Conservation (phyloP, 2,797 vertebrate species). For the Macropodus opercularis region DNA sequence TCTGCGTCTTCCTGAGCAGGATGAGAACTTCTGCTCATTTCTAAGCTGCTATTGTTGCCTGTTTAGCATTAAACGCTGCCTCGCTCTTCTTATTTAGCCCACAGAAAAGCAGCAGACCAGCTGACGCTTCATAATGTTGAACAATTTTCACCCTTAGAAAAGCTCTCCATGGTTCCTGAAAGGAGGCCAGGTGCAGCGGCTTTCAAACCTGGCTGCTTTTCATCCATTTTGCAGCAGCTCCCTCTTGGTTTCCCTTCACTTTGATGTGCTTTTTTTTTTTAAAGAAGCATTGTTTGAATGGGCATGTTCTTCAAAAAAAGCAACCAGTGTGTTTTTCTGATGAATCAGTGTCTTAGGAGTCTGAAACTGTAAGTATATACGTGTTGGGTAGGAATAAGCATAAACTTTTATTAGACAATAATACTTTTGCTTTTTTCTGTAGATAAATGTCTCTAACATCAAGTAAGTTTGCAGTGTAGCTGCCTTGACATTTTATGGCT, state of each 20-base stretch:
- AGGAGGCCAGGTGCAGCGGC: conserved; percentile 49
- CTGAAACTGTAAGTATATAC: neutral
- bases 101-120: conserved; percentile 14
- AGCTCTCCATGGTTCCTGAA: conserved; percentile 14
- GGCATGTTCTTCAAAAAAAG: neutral
- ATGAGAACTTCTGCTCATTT: neutral
- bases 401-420: no score
- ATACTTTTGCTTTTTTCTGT: no score
- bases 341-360: conserved; percentile 8
- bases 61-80: conserved; percentile 23
- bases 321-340: conserved; percentile 12
- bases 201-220: conserved; percentile 42
- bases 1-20: conserved; percentile 25
- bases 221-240: conserved; percentile 16
- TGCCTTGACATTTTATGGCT: no score
- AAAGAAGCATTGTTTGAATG: conserved; percentile 25
- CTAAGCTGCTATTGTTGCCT: conserved; percentile 9
- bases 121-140: conserved; percentile 19
- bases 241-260: conserved; percentile 24
- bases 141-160: conserved; percentile 23
- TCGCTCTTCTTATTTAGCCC: conserved; percentile 37
- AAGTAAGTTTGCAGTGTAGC: neutral
- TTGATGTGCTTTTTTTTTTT: conserved; percentile 25
- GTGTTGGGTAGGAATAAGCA: neutral
- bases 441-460: neutral